Conservation (phyloP, 2,113 vertebrate species). For the Erythrocebus patas region DNA sequence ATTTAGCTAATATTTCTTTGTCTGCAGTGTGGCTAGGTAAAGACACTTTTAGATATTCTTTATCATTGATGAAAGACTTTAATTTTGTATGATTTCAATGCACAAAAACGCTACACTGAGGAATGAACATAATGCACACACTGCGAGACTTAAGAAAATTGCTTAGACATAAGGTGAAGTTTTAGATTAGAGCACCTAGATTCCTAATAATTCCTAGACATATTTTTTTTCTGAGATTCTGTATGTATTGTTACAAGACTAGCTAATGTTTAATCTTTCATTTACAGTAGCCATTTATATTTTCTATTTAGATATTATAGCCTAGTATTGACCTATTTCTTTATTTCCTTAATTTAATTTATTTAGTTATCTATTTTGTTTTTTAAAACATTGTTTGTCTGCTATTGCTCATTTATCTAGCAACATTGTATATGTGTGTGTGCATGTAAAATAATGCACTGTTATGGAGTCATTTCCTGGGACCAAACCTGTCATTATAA, state of each 20-base stretch:
- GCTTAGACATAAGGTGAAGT: neutral
- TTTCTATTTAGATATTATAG: neutral
- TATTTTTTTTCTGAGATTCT: neutral
- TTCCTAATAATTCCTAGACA: neutral
- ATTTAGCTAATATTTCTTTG: conserved; percentile 1
- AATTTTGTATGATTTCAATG: neutral
- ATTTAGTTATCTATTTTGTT: neutral
- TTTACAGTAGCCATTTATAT: neutral
- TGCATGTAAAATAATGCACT: neutral
- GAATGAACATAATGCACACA: neutral
- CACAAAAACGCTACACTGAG: neutral
- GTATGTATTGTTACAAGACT: neutral
- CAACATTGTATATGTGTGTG: neutral
- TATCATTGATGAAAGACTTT: neutral
- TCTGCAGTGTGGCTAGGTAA: neutral
- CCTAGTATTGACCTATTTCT: neutral
- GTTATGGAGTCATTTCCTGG: neutral
- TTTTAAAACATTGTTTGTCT: neutral
- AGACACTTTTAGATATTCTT: neutral
- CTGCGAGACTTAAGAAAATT: neutral
- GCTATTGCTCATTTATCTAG: neutral
- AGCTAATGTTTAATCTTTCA: neutral
- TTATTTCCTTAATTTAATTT: neutral
- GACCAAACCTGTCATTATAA: neutral
- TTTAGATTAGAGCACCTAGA: neutral